Conservation (phyloP, 37 sponge, comb jelly and placozoan species). For the Agelas oroides region DNA sequence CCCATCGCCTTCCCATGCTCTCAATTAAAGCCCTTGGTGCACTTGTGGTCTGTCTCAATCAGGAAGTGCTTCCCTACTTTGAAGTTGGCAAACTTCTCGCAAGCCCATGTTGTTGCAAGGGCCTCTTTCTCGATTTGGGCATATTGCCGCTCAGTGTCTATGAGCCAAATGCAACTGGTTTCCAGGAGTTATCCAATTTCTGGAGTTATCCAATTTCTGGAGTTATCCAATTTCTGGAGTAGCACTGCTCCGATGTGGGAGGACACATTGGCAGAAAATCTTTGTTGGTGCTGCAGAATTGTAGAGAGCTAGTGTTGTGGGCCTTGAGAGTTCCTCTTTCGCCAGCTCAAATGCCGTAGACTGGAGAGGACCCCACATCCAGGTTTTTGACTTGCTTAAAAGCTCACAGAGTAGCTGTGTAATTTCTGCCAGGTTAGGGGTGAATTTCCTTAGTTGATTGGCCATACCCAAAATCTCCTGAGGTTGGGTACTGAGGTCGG, state of each 20-base stretch:
- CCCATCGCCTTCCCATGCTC: neutral
- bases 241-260: conserved; percentile 52
- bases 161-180: conserved; percentile 58
- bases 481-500: conserved; percentile 25
- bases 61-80: conserved; percentile 34
- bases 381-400: conserved; percentile 17
- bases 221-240: no score
- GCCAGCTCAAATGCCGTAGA: neutral
- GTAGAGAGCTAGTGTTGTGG: conserved; percentile 27
- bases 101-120: conserved; percentile 36
- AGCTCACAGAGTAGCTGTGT: conserved; percentile 35
- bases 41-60: conserved; percentile 34
- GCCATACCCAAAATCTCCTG: conserved; percentile 44
- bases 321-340: conserved; percentile 19
- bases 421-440: conserved; percentile 25
- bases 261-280: conserved; percentile 41
- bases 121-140: conserved; percentile 67
- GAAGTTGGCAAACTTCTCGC: neutral
- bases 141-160: conserved; percentile 25
- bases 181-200: neutral
- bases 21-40: no score
- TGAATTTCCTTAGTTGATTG: conserved; percentile 42
- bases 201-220: no score
- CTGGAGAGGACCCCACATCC: conserved; percentile 30
- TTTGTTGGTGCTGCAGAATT: conserved; percentile 2